These are phyloP conservation scores for Cremastinae sp. DNA, from an alignment of 2,888 invertebrate species.

Conservation along the genomic window DNA sequence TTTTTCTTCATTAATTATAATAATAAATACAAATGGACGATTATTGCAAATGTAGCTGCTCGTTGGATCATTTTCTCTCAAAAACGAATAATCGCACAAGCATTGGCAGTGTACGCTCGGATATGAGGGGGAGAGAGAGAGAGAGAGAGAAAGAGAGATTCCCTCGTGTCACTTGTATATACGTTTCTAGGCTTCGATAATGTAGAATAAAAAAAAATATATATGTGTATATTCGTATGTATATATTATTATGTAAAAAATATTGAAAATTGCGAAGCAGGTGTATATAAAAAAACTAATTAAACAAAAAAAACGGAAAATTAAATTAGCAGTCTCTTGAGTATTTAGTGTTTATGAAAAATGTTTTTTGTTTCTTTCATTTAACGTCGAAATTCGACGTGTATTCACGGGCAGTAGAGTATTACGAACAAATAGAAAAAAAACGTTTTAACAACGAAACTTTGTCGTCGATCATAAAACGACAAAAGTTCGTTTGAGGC, in stretches of 20 bases:
- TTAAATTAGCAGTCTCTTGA: slow-evolving; percentile 54
- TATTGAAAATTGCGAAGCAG: slow-evolving; percentile 37
- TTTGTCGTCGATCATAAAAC: slow-evolving; percentile 19
- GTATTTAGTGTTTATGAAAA: slow-evolving; percentile 46
- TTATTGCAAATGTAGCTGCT: slow-evolving; percentile 53
- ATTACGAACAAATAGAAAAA: slow-evolving; percentile 1
- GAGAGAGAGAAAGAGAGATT: slow-evolving; percentile 60
- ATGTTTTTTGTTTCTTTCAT: slow-evolving; percentile 31
- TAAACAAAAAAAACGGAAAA: slow-evolving; percentile 30
- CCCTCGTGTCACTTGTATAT: slow-evolving; percentile 32
- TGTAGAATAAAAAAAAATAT: slow-evolving; percentile 51
- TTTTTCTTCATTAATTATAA: slow-evolving; percentile 30
- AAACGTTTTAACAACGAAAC: slow-evolving; percentile 6
- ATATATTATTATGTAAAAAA: slow-evolving; percentile 50
- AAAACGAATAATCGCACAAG: slow-evolving; percentile 55
- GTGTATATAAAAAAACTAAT: slow-evolving; percentile 29
- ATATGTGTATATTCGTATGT: slow-evolving; percentile 51
- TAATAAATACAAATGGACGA: slow-evolving; percentile 54
- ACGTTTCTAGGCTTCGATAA: slow-evolving; percentile 54
- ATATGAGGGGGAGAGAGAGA: slow-evolving; percentile 50
- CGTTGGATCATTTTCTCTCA: slow-evolving; percentile 39
- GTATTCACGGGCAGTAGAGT: background rate
- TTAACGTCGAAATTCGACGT: slow-evolving; percentile 3
- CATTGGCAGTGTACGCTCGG: slow-evolving; percentile 75
- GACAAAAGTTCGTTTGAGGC: slow-evolving; percentile 38